Evolutionary conservation across 2,113 vertebrate genomes (phyloP), one percentile per base, ranked within the genome.

Genomic region (Ursus arctos): DNA sequence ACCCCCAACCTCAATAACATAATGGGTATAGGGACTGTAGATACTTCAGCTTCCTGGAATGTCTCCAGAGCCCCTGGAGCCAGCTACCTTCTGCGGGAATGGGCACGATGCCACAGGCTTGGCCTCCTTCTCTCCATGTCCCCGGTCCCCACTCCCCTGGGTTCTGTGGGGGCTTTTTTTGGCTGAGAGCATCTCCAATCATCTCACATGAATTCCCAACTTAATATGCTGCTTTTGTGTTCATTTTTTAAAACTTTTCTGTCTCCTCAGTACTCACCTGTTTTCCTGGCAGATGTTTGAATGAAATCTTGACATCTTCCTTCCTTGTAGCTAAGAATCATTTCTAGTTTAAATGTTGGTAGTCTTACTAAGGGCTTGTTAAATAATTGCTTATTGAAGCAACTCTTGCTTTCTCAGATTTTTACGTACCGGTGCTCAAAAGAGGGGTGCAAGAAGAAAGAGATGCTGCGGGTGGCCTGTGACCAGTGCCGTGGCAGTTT

Each of bases 401-500:
- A 15, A 19, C 26, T 47, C 21, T 47, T 67, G 69, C 15, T 53
- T 90, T 24, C 2, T 76, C 95, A 99, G 99, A 99, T 99, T 93
- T 99, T 99, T 82, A 99, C 98, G 55, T 99, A 99, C 98, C 99
- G 98, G 71, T 99, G 99, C 97, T 99, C 99, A 8, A 99, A 99
- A 95, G 98, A 99, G 14, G 99, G 99, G 55, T 99, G 99, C 98
- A 99, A 99, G 98, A 99, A 99, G 98, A 99, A 99, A 96, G 99
- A 99, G 98, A 99, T 99, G 99, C 99, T 99, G 59, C 99, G 98
- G 83, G 98, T 99, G 85, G 95, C 98, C 10, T 99, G 99, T 96
- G 99, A 99, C 6, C 99, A 99, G 91, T 99, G 99, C 40, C 97
- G 94, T 55, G 98, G 99, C 95, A 99, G 99, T 97, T 99, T 99